Percentiles rank a stretch among this genome's conserved stretches.
These are phyloP conservation scores for Eremobia ochroleuca DNA, from an alignment of 2,888 invertebrate genomes.

Conservation along the genomic window DNA sequence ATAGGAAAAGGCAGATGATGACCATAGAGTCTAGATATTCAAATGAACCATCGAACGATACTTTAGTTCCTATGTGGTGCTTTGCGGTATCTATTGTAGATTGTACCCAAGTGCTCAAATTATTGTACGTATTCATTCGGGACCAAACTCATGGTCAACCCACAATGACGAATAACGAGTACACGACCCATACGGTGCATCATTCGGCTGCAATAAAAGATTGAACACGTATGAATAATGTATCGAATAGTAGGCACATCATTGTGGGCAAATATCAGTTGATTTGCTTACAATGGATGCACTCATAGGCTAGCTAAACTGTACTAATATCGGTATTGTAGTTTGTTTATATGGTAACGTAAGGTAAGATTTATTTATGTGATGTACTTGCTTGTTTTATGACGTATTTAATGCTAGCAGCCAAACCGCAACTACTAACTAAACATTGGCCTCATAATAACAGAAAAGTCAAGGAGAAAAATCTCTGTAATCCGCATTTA, in stretches of 20 bases:
- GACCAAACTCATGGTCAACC: slow-evolving; percentile 46
- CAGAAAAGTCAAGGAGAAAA: not conserved
- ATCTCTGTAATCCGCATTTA: too few species aligned
- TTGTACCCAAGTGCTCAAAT: not conserved
- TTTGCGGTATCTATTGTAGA: not conserved
- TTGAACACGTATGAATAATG: slow-evolving; percentile 78
- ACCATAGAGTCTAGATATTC: not conserved
- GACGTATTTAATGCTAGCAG: not conserved
- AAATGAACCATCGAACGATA: not conserved
- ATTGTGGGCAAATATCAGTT: slow-evolving; percentile 70
- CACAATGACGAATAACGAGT: slow-evolving; percentile 49
- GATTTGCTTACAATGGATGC: slow-evolving; percentile 82
- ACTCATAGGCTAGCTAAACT: slow-evolving; percentile 44
- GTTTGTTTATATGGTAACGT: slow-evolving; percentile 22
- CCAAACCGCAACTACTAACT: not conserved
- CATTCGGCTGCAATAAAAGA: slow-evolving; percentile 68
- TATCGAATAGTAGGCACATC: slow-evolving; percentile 68
- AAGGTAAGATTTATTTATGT: slow-evolving; percentile 20
- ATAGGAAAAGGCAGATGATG: too few species aligned
- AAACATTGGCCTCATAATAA: not conserved
- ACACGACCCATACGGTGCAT: slow-evolving; percentile 46
- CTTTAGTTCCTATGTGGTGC: not conserved
- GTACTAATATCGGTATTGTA: slow-evolving; percentile 46
- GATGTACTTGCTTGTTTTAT: not conserved
- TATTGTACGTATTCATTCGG: slow-evolving; percentile 17